Evolutionary conservation across 30 jellyfish, hydroid and myxozoan genomes (phyloP).

Genomic region (Pelagia noctiluca): DNA sequence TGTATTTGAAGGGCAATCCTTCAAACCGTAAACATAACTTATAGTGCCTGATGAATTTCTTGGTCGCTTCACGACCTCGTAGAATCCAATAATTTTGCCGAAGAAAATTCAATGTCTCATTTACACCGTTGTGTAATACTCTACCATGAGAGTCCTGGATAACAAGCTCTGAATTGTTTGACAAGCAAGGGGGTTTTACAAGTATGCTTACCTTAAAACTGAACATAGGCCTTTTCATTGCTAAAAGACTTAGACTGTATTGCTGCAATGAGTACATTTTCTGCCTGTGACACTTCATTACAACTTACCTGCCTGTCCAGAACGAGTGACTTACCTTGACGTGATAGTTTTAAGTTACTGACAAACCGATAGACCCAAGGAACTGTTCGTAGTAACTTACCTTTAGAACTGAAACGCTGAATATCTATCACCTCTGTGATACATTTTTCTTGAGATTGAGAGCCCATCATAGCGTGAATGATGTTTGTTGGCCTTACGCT

Average conservation of each 20-base stretch:
- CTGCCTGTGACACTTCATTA: constrained; percentile 74
- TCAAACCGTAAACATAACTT: constrained; percentile 52
- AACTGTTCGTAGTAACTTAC: constrained; percentile 33
- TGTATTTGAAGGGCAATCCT: constrained; percentile 56
- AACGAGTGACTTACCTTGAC: too few relatives aligned
- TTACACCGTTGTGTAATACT: constrained; percentile 62
- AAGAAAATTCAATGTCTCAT: constrained; percentile 50
- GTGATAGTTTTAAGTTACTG: constrained; percentile 45
- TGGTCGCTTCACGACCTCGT: constrained; percentile 75
- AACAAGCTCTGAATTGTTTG: constrained; percentile 44
- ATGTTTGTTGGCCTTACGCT: too few relatives aligned
- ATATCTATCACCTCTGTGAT: background rate
- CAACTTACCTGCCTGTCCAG: constrained; percentile 23
- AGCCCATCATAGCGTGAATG: too few relatives aligned
- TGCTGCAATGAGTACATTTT: constrained; percentile 34
- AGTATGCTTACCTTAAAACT: constrained; percentile 13
- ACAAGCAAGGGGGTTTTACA: constrained; percentile 54
- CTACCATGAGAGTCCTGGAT: constrained; percentile 58
- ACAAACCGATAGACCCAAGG: constrained; percentile 52
- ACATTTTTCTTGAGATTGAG: too few relatives aligned
- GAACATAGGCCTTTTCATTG: constrained; percentile 35
- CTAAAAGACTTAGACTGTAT: constrained; percentile 46
- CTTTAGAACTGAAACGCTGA: constrained; percentile 26
- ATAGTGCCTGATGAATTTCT: constrained; percentile 27
- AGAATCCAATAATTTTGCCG: constrained; percentile 69